Percentiles rank a stretch among this genome's conserved stretches.
Conservation (phyloP, 2,797 vertebrate species). For the Dermochelys coriacea region DNA sequence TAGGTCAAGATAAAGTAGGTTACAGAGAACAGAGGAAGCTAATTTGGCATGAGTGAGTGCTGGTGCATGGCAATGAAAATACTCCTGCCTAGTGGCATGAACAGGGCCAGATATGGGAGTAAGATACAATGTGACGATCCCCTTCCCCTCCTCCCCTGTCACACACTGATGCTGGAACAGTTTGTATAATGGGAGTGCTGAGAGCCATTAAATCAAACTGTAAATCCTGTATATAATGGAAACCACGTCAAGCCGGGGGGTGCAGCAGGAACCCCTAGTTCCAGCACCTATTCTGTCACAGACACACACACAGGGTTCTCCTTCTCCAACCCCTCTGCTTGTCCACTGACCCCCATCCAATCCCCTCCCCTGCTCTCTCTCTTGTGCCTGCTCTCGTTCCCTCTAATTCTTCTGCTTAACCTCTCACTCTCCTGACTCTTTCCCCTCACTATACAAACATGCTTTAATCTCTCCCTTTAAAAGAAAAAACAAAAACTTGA, state of each 20-base stretch:
- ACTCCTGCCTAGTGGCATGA: background rate
- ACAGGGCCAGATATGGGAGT: background rate
- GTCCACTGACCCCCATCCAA: background rate
- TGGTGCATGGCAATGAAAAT: fast-evolving
- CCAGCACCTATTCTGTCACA: no score
- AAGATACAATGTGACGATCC: background rate
- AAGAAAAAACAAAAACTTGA: background rate
- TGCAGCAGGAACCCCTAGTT: no score
- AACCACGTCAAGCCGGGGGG: no score
- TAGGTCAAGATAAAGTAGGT: background rate
- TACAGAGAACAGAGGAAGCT: background rate
- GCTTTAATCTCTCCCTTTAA: background rate
- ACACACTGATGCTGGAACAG: no score
- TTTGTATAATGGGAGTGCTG: no score
- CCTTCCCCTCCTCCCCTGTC: background rate
- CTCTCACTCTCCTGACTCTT: background rate
- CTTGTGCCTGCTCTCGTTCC: background rate
- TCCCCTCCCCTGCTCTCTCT: background rate
- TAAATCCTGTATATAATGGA: no score
- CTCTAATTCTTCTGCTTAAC: background rate
- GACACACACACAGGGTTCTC: no score
- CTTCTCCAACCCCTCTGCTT: background rate
- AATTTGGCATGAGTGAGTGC: background rate
- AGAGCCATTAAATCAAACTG: no score
- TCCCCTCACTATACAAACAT: fast-evolving